phyloP scores from a whole-genome alignment of 2,888 invertebrate species.

The Aporophyla nigra region DNA sequence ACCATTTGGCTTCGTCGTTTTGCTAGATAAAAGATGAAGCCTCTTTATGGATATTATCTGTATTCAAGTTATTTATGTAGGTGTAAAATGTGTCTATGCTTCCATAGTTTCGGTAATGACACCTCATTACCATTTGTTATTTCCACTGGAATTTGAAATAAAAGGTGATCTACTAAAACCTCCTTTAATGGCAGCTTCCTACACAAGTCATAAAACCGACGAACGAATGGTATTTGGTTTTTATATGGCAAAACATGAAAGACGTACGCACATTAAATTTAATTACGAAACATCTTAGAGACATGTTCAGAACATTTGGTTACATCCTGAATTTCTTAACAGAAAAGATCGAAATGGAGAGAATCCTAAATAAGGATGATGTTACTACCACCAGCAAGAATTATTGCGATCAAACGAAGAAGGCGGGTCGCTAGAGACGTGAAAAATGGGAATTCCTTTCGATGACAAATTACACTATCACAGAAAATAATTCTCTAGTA shows the following conservation, averaged over 20 bases:
- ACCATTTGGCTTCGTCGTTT: background rate
- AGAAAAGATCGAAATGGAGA: background rate
- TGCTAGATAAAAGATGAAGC: background rate
- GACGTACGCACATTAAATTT: background rate
- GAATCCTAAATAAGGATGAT: background rate
- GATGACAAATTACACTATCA: conserved; percentile 11
- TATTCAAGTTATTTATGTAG: conserved; percentile 28
- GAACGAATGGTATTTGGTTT: conserved; percentile 17
- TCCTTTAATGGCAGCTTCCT: conserved; percentile 33
- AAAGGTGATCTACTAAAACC: conserved; percentile 6
- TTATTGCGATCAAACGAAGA: background rate
- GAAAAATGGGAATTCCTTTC: conserved; percentile 10
- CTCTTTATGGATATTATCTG: background rate
- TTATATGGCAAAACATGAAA: conserved; percentile 19
- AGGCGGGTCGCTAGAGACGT: background rate
- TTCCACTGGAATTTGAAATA: conserved; percentile 37
- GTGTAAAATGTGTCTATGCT: conserved; percentile 34
- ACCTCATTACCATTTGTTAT: conserved; percentile 41
- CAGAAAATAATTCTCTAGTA: background rate
- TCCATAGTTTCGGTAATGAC: conserved; percentile 37
- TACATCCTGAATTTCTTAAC: background rate
- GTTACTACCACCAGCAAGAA: background rate
- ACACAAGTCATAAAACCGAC: conserved; percentile 33
- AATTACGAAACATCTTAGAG: too few relatives aligned
- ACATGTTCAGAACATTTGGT: background rate